Percentiles rank a stretch among this genome's conserved stretches.
These are phyloP conservation scores for Dolichallabes microphthalmus DNA, from an alignment of 2,113 vertebrate genomes.

Conservation along the genomic window DNA sequence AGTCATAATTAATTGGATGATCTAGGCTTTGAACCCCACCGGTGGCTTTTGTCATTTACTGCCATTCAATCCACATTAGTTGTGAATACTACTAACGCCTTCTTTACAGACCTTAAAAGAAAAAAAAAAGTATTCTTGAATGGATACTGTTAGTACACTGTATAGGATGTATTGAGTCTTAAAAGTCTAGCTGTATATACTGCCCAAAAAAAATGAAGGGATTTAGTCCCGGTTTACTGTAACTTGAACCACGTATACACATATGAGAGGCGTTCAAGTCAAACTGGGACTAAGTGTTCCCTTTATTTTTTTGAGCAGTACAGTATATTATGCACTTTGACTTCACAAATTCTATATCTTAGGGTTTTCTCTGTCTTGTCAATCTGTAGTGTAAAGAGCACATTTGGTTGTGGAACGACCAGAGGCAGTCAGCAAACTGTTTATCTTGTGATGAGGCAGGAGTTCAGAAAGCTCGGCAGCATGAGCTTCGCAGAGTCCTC, in stretches of 20 bases:
- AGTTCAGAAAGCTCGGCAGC: slow-evolving; percentile 75
- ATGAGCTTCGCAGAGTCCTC: slow-evolving; percentile 79
- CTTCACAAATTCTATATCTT: neutral
- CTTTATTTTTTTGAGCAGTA: neutral
- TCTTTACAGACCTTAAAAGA: neutral
- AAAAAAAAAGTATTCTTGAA: neutral
- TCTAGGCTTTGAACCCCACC: too few species aligned
- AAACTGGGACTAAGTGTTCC: too few species aligned
- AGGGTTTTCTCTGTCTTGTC: neutral
- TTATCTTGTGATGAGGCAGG: slow-evolving; percentile 67
- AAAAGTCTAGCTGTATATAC: too few species aligned
- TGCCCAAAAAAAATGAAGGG: too few species aligned
- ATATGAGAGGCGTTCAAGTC: too few species aligned
- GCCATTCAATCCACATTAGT: neutral
- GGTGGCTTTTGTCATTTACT: neutral
- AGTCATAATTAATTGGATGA: too few species aligned
- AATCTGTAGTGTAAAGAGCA: slow-evolving; percentile 73
- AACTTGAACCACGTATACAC: too few species aligned
- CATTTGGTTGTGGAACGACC: slow-evolving; percentile 73
- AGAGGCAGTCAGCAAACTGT: slow-evolving; percentile 63
- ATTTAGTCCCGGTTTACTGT: too few species aligned
- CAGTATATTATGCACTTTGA: neutral
- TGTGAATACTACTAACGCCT: neutral
- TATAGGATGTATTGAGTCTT: neutral
- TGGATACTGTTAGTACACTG: neutral